Conservation (phyloP, 1,140 invertebrate genomes). For the Liolophura sinensis region DNA sequence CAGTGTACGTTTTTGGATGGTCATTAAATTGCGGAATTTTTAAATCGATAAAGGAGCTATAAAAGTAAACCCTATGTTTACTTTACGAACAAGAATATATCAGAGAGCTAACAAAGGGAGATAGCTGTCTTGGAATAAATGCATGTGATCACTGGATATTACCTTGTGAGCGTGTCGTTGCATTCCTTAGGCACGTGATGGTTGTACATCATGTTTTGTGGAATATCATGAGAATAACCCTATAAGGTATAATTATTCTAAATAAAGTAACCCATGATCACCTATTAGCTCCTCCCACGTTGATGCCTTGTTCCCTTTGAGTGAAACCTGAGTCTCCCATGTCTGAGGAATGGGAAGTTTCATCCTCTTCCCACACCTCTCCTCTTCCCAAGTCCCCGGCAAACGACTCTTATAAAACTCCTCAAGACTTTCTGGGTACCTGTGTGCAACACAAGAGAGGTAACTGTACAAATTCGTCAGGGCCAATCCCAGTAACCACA, state of each 20-base stretch:
- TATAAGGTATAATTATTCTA: not conserved
- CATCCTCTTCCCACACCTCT: constrained; percentile 60
- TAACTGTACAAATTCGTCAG: not conserved
- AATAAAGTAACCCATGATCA: constrained; percentile 15
- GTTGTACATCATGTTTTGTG: too few relatives aligned
- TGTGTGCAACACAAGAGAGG: constrained; percentile 25
- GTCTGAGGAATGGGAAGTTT: constrained; percentile 61
- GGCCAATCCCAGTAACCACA: too few relatives aligned
- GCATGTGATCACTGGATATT: not conserved
- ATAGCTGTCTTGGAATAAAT: too few relatives aligned
- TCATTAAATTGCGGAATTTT: too few relatives aligned
- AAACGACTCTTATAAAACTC: constrained; percentile 57
- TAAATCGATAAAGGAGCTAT: too few relatives aligned
- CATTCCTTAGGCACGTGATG: too few relatives aligned
- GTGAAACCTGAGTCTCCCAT: constrained; percentile 63
- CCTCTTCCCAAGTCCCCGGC: constrained; percentile 58
- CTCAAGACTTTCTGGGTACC: constrained; percentile 58
- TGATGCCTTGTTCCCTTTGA: constrained; percentile 59
- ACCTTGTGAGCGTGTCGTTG: not conserved
- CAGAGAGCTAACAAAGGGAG: too few relatives aligned
- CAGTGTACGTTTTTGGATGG: too few relatives aligned
- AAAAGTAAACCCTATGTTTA: too few relatives aligned
- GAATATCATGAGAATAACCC: too few relatives aligned
- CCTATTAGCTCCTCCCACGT: constrained; percentile 59
- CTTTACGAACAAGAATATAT: too few relatives aligned